These are phyloP conservation scores for Ginglymostoma cirratum DNA, from an alignment of 2,113 vertebrate species.

Conservation along the genomic window DNA sequence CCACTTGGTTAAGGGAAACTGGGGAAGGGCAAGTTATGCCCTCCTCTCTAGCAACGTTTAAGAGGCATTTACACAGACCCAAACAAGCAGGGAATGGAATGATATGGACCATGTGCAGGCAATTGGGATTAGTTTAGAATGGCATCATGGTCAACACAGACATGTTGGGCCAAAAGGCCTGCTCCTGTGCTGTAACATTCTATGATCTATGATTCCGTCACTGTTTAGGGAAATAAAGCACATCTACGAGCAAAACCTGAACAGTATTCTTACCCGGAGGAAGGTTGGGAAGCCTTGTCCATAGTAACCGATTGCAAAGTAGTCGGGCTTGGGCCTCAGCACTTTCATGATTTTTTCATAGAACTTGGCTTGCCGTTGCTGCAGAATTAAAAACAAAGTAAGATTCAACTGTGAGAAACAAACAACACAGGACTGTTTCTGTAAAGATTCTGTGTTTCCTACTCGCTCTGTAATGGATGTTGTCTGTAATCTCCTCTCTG, in stretches of 20 bases:
- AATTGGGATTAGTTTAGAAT: too few relatives aligned
- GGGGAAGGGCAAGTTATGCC: too few relatives aligned
- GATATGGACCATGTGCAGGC: too few relatives aligned
- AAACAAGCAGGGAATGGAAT: too few relatives aligned
- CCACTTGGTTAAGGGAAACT: too few relatives aligned
- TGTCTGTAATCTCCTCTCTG: not conserved
- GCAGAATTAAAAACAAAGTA: not conserved
- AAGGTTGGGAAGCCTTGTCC: slow-evolving; percentile 54
- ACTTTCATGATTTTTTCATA: slow-evolving; percentile 54
- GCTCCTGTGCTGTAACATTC: too few relatives aligned
- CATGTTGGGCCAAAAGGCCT: too few relatives aligned
- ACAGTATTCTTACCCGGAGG: slow-evolving; percentile 43
- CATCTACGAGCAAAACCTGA: too few relatives aligned
- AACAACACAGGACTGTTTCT: not conserved
- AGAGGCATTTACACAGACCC: too few relatives aligned
- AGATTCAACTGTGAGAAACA: not conserved
- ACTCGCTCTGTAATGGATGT: not conserved
- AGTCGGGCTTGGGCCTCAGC: slow-evolving; percentile 50
- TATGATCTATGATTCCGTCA: not conserved
- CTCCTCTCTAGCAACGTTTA: too few relatives aligned
- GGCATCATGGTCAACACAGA: too few relatives aligned
- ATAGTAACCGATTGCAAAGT: slow-evolving; percentile 50
- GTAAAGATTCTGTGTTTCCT: not conserved
- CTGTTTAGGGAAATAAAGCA: not conserved
- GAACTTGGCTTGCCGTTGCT: slow-evolving; percentile 50